These are phyloP conservation scores for Neodiprion virginianus DNA, from an alignment of 1,140 invertebrate species.

Conservation along the genomic window DNA sequence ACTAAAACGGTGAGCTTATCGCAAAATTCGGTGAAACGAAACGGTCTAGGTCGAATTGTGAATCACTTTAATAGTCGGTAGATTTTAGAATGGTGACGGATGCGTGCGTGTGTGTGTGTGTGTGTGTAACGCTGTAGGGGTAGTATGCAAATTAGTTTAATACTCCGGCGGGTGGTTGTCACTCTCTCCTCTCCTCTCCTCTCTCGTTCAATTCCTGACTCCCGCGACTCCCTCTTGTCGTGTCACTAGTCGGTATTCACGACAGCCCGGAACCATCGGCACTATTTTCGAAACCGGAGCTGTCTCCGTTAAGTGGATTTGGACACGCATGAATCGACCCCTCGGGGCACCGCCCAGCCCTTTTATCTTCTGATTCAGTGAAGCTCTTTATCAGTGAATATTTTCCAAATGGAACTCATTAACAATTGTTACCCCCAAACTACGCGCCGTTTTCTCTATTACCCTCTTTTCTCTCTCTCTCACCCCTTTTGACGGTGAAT, in stretches of 20 bases:
- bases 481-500: too few species aligned
- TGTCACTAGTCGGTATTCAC: conserved; percentile 9
- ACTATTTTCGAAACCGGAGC: neutral
- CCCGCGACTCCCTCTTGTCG: conserved; percentile 7
- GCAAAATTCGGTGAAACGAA: too few species aligned
- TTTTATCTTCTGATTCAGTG: neutral
- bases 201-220: conserved; percentile 19
- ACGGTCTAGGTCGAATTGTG: too few species aligned
- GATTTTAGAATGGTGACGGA: too few species aligned
- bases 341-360: neutral
- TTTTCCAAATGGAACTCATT: neutral
- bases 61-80: too few species aligned
- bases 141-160: neutral
- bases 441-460: too few species aligned
- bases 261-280: conserved; percentile 19
- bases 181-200: conserved; percentile 1
- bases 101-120: too few species aligned
- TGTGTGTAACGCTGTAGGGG: too few species aligned
- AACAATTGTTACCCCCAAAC: neutral
- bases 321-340: neutral
- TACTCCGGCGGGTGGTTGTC: neutral
- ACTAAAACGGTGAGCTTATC: too few species aligned
- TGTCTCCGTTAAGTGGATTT: neutral
- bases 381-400: conserved; percentile 5
- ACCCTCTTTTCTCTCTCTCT: too few species aligned